Conservation (phyloP, 2,888 invertebrate species). For the Eutolmus rufibarbis region DNA sequence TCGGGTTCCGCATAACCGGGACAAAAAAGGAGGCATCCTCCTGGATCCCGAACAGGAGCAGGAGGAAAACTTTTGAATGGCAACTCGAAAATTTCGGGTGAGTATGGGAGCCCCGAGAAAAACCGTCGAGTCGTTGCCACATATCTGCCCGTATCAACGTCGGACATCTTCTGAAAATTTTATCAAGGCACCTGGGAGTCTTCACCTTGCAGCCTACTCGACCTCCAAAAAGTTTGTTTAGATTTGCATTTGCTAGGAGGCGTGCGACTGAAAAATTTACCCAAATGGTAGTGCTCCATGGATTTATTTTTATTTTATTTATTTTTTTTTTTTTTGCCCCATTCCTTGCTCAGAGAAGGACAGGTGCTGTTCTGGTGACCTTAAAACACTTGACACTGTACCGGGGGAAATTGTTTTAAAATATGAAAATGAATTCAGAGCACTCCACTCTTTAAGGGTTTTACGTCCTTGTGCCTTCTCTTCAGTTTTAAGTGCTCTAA, state of each 20-base stretch:
- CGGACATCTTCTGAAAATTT: conserved; percentile 24
- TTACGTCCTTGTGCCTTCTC: neutral
- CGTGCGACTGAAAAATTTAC: neutral
- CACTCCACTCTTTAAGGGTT: neutral
- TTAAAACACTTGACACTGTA: conserved; percentile 1
- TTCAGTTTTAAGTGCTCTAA: neutral
- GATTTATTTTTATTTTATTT: too few species aligned
- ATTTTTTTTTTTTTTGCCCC: neutral
- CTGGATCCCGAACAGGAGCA: neutral
- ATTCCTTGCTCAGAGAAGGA: neutral
- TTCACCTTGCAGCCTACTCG: conserved; percentile 24
- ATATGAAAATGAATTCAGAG: conserved; percentile 25
- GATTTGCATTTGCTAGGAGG: neutral
- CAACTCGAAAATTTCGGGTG: neutral
- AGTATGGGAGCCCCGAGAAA: neutral
- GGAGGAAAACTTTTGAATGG: neutral
- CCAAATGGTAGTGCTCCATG: neutral
- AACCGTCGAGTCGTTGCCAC: neutral
- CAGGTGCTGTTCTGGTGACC: conserved; percentile 1
- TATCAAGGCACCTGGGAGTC: conserved; percentile 1
- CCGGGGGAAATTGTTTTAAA: conserved; percentile 7
- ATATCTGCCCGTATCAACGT: neutral
- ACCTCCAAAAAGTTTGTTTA: neutral
- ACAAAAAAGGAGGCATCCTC: neutral
- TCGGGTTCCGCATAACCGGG: neutral